Conservation (phyloP, 2,113 vertebrate species). For the Rhizomys pruinosus region DNA sequence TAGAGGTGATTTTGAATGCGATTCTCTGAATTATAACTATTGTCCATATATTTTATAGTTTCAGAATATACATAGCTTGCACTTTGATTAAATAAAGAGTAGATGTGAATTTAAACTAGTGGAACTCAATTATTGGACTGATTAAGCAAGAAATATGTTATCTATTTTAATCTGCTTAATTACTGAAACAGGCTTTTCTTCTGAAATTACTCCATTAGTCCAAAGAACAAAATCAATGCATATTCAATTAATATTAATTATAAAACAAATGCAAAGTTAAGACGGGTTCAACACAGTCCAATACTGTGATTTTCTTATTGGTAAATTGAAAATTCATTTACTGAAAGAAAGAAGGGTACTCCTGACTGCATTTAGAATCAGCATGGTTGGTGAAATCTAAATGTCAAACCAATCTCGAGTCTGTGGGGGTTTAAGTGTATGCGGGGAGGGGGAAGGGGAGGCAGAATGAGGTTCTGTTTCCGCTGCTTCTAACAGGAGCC, state of each 20-base stretch:
- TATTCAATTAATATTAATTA: slow-evolving; percentile 77
- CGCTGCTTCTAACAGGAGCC: neutral
- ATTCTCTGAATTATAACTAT: neutral
- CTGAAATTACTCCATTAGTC: slow-evolving; percentile 73
- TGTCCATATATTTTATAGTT: slow-evolving; percentile 2
- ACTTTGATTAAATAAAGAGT: slow-evolving; percentile 64
- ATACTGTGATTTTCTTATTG: slow-evolving; percentile 56
- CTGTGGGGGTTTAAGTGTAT: neutral
- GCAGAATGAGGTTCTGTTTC: neutral
- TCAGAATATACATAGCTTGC: slow-evolving; percentile 52
- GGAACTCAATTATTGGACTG: slow-evolving; percentile 77
- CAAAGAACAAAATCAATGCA: slow-evolving; percentile 75
- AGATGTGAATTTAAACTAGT: slow-evolving; percentile 72
- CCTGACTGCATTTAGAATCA: slow-evolving; percentile 6
- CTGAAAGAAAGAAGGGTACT: neutral
- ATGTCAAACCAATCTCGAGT: slow-evolving; percentile 52
- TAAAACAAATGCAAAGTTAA: slow-evolving; percentile 38
- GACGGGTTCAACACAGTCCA: slow-evolving; percentile 23
- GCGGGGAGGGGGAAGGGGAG: neutral
- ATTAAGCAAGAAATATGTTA: slow-evolving; percentile 77
- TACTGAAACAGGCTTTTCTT: slow-evolving; percentile 72
- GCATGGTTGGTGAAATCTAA: slow-evolving; percentile 15
- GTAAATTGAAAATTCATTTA: slow-evolving; percentile 69
- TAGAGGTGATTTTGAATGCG: neutral
- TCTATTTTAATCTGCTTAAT: slow-evolving; percentile 79